A percentile compares a stretch with the other conserved stretches of the same genome.
phyloP scores from a whole-genome alignment of 23 tunicate genomes.

The Pegea sp. region DNA sequence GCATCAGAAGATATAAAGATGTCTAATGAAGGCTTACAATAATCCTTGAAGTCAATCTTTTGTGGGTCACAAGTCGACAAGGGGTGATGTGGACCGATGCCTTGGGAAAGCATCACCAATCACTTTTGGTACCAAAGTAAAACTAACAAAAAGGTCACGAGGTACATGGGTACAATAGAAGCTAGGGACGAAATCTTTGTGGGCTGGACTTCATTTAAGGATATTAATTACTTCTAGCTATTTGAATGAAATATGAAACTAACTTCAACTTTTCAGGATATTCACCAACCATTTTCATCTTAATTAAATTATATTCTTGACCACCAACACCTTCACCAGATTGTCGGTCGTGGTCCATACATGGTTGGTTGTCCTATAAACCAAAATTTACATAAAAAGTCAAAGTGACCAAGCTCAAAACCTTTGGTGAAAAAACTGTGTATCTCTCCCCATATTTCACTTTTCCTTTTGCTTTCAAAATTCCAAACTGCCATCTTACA shows the following conservation, averaged over 20 bases:
- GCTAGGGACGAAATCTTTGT: no score
- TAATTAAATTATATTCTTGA: constrained; percentile 89
- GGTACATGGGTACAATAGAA: no score
- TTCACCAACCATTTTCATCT: constrained; percentile 75
- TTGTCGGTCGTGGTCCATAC: constrained; percentile 98
- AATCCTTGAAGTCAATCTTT: no score
- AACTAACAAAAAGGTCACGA: no score
- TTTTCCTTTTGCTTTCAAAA: constrained; percentile 61
- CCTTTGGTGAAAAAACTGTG: constrained; percentile 87
- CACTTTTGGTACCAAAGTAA: no score
- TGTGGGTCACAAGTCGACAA: no score
- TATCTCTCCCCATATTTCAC: constrained; percentile 80
- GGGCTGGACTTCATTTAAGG: no score
- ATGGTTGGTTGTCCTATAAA: constrained; percentile 83
- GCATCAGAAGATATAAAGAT: no score
- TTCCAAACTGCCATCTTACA: constrained; percentile 92
- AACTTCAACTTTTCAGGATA: constrained; percentile 66
- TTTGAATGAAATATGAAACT: not conserved
- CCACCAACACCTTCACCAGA: constrained; percentile 97
- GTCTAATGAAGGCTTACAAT: no score
- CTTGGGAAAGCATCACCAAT: no score
- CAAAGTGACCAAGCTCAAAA: not conserved
- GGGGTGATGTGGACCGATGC: no score
- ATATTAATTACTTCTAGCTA: not conserved
- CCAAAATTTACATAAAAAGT: not conserved